Evolutionary conservation across 2,797 vertebrate genomes (phyloP), one percentile per base, ranked within the genome.

Genomic region (Sarcoramphus papa): DNA sequence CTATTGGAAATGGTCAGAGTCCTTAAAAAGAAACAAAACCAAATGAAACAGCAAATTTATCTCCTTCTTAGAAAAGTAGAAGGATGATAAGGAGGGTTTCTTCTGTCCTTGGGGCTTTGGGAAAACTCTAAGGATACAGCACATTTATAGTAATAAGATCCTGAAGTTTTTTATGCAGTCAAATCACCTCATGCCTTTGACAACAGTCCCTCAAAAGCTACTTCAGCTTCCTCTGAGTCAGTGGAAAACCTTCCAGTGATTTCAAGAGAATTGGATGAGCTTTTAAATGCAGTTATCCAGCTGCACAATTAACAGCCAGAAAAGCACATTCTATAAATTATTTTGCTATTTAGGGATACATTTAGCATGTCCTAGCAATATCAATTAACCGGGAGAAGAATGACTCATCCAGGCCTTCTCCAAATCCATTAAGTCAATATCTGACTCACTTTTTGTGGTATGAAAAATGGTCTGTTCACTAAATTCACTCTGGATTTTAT

Each of bases 321-420:
- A 97, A 97, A 96, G 93, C 83, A 95, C 87, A 95, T 97, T 96
- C 96, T 95, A 95, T 97, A 96, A 95, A 96, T 96, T 93, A 88
- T 95, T 97, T 96, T 7, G 31, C 95, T 96, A 96, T 96, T 96
- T 97, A 95, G 92, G 82, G 94, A 97, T 90, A 94, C 88, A 90
- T 94, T 90, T 90, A 96, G 90, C 85, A 95, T 96, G 94, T 94
- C 89, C 94, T 81, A 93, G 92, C 68, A 96, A 92, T 92, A 96
- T 92, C 92, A 95, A 91, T 97, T 97, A 97, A 95, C 80, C 33
- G 2, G 56, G 75, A 94, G 90, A 91, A 92, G 73, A 96, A 96
- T 97, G 94, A 97, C 84, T 97, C 95, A 97, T 94, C 78, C 81
- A 95, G 83, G 88, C 72, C 75, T 92, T 92, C 89, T 95, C 70